Percentiles rank a stretch among this genome's conserved stretches.
These are phyloP conservation scores for Todiramphus chloris DNA, from an alignment of 2,113 vertebrate genomes.

Conservation along the genomic window DNA sequence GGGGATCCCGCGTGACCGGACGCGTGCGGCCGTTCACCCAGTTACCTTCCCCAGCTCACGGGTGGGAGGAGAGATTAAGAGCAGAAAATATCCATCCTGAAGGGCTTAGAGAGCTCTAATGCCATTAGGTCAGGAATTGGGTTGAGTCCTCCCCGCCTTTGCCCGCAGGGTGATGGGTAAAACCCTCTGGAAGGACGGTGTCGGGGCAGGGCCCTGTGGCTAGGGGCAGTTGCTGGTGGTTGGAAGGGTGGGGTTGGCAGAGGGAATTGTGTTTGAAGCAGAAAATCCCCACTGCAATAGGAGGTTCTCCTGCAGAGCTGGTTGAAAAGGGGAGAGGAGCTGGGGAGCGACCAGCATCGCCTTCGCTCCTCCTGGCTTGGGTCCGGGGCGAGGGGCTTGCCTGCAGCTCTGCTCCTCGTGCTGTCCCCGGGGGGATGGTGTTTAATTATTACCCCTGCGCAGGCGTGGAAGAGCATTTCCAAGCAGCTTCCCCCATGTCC, in stretches of 20 bases:
- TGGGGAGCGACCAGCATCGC: not conserved
- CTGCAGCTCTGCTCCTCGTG: not conserved
- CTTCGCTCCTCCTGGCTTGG: not conserved
- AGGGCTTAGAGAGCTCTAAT: constrained; percentile 37
- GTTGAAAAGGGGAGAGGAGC: not conserved
- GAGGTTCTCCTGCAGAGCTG: not conserved
- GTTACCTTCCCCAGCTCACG: not conserved
- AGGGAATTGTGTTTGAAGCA: not conserved
- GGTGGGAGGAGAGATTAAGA: constrained; percentile 24
- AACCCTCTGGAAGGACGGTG: not conserved
- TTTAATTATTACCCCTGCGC: not conserved
- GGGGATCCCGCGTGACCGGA: accelerated
- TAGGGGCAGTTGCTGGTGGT: accelerated
- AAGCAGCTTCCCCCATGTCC: not conserved
- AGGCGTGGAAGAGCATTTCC: accelerated
- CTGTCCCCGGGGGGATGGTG: accelerated
- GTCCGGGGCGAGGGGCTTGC: accelerated
- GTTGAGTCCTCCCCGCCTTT: constrained; percentile 26
- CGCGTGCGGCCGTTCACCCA: not conserved
- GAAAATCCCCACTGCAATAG: not conserved
- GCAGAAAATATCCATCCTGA: constrained; percentile 38
- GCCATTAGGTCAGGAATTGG: constrained; percentile 19
- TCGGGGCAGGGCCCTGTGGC: accelerated
- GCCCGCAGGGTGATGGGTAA: not conserved
- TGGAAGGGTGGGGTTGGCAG: not conserved